Evolutionary conservation across 2,888 invertebrate species (phyloP), one percentile per base, ranked within the genome.

Genomic region (Pachydiplax longipennis): DNA sequence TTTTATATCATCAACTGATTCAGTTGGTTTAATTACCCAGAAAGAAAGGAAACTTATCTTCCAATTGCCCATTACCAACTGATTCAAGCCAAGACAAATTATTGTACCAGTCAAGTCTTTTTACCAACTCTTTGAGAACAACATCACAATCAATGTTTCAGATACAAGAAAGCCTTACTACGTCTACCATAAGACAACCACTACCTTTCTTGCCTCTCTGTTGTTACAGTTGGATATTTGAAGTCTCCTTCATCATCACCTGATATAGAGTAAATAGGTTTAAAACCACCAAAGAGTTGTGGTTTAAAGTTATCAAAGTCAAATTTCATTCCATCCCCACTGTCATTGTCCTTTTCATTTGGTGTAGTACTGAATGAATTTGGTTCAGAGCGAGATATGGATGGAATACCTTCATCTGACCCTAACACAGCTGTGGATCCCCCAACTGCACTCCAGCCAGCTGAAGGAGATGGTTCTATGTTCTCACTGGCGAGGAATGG

Each of bases 291-390:
- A 92, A 96, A 96, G 31, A 96, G 93, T 92, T 96, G 96, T 0
- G 96, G 96, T 92, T 96, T 96, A 92, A 96, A 96, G 92, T 95
- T 95, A 92, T 96, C 96, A 8, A 95, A 94, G 92, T 96, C 96
- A 92, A 96, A 96, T 91, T 91, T 92, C 0, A 91, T 90, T 37
- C 95, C 81, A 31, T 81, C 81, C 40, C 81, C n/a, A 53, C 81
- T 58, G 37, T 87, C 87, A 61, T 15, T 35, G 37, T 87, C 61
- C 35, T 87, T 87, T 22, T 13, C 37, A 61, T 87, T 37, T 22
- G 65, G 35, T 13, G 83, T 44, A 13, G 83, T 80, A 12, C 65
- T 40, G 22, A 73, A 40, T 12, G 53, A 35, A n/a, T 35, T 90
- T 18, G 58, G 31, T 53, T 90, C 90, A 25, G 37, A n/a, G 73